These are phyloP conservation scores for Agrotis clavis DNA, from an alignment of 2,888 invertebrate genomes.

Conservation along the genomic window DNA sequence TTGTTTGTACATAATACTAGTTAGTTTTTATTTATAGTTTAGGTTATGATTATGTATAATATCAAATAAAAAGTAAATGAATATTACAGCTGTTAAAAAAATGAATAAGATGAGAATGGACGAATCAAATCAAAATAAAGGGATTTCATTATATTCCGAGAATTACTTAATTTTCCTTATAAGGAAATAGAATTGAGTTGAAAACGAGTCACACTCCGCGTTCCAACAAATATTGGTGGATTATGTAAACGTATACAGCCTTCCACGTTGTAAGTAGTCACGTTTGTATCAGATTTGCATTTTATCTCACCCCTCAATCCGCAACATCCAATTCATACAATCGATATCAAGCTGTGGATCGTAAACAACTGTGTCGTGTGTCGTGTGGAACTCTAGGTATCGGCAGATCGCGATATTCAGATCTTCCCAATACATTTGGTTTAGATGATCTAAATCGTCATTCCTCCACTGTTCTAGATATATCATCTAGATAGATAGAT, in stretches of 20 bases:
- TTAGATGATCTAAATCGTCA: too few species aligned
- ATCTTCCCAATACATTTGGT: too few species aligned
- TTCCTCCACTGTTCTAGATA: too few species aligned
- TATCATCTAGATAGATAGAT: too few species aligned
- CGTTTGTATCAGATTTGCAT: conserved; percentile 2
- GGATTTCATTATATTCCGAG: conserved; percentile 3
- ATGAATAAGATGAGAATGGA: neutral
- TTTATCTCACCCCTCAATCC: neutral
- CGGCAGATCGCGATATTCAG: too few species aligned
- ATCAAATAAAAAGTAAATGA: too few species aligned
- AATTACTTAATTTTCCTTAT: conserved; percentile 12
- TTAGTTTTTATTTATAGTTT: too few species aligned
- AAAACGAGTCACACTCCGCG: conserved; percentile 11
- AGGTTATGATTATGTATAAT: too few species aligned
- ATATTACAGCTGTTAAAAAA: too few species aligned
- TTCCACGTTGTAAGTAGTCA: neutral
- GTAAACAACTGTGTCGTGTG: too few species aligned
- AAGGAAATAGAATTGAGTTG: neutral
- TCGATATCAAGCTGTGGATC: neutral
- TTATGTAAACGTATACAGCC: conserved; percentile 13
- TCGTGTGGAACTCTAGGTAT: too few species aligned
- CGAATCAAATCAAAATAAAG: conserved; percentile 18
- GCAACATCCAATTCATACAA: neutral
- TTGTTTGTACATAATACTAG: too few species aligned
- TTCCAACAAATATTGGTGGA: conserved; percentile 17